These are phyloP conservation scores for Plemyria rubiginata DNA, from an alignment of 2,888 invertebrate genomes.

Conservation along the genomic window DNA sequence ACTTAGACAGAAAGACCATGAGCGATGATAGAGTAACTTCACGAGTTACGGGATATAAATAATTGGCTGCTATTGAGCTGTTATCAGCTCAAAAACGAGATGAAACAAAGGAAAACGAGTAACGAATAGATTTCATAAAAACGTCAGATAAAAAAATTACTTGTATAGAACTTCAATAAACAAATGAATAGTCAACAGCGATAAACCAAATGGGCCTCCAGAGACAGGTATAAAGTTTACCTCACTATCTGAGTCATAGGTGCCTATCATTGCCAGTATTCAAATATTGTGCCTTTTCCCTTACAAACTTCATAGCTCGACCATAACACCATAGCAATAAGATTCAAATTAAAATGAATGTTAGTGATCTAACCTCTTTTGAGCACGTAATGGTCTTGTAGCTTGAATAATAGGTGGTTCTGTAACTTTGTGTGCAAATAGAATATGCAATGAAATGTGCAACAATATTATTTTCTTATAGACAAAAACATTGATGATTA, in stretches of 20 bases:
- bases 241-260: slow-evolving; percentile 67
- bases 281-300: slow-evolving; percentile 37
- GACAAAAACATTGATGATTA: slow-evolving; percentile 8
- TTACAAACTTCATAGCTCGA: slow-evolving; percentile 3
- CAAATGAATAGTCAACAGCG: slow-evolving; percentile 19
- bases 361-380: slow-evolving; percentile 47
- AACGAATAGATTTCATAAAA: no score
- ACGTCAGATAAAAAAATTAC: no score
- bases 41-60: no score
- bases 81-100: no score
- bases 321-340: slow-evolving; percentile 36
- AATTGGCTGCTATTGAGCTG: no score
- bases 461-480: slow-evolving; percentile 18
- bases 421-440: slow-evolving; percentile 72
- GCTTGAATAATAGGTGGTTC: slow-evolving; percentile 72
- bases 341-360: slow-evolving; percentile 49
- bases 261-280: slow-evolving; percentile 61
- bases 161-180: slow-evolving; percentile 1
- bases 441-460: slow-evolving; percentile 53
- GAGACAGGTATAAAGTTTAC: slow-evolving; percentile 43
- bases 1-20: no score
- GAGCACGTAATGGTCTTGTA: slow-evolving; percentile 65
- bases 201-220: slow-evolving; percentile 37
- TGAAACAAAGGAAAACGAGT: no score
- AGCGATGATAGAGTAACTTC: no score